Conservation (phyloP, 2,113 vertebrate species). For the Sylvia atricapilla region DNA sequence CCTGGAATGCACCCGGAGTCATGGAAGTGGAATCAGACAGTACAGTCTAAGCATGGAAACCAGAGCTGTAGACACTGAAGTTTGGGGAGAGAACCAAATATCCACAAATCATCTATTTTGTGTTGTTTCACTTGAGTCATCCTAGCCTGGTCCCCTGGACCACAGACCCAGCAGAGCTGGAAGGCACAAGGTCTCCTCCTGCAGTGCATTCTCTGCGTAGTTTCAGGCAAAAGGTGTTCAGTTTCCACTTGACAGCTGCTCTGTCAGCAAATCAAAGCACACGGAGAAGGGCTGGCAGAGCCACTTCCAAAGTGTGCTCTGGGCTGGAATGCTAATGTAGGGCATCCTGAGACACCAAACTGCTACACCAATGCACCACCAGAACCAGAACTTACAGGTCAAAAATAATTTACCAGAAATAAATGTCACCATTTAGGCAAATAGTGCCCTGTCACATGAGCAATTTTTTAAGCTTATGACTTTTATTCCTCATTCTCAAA, state of each 20-base stretch:
- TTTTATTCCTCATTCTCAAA: neutral
- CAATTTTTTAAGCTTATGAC: neutral
- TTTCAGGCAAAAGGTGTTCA: neutral
- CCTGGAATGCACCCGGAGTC: neutral
- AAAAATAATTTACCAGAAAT: neutral
- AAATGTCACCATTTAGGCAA: neutral
- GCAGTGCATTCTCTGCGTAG: neutral
- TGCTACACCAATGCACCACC: neutral
- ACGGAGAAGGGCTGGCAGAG: rapidly evolving
- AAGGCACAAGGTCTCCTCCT: neutral
- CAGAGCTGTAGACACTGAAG: neutral
- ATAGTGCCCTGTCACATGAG: neutral
- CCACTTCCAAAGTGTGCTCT: neutral
- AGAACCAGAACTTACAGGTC: neutral
- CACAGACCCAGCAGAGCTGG: neutral
- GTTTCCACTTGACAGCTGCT: neutral
- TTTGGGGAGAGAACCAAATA: neutral
- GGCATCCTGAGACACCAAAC: neutral
- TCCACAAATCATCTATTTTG: neutral
- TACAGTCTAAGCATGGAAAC: neutral
- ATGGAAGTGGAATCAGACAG: neutral
- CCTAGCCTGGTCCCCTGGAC: neutral
- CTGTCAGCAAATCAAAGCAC: neutral
- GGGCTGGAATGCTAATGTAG: neutral
- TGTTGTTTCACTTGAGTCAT: rapidly evolving